These are phyloP conservation scores for Carassius auratus DNA, from an alignment of 2,113 vertebrate species.

Conservation along the genomic window DNA sequence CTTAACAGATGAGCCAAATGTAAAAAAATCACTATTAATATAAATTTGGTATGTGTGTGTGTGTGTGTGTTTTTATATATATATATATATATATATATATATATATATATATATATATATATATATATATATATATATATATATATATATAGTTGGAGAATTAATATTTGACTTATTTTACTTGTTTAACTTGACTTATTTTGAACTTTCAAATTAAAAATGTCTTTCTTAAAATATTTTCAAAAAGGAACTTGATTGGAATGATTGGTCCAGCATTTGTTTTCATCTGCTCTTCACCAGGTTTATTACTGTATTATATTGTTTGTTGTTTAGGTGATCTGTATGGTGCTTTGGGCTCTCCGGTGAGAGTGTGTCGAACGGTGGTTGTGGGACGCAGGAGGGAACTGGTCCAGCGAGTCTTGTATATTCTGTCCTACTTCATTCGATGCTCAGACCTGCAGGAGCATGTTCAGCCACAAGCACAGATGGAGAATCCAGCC, in stretches of 20 bases:
- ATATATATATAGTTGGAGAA: neutral
- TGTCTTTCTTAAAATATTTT: neutral
- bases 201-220: neutral
- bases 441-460: constrained; percentile 89
- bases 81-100: too few relatives aligned
- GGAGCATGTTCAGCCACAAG: constrained; percentile 74
- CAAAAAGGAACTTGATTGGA: neutral
- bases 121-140: too few relatives aligned
- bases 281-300: neutral
- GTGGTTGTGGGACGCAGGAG: constrained; percentile 84
- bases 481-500: constrained; percentile 61
- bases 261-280: neutral
- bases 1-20: too few relatives aligned
- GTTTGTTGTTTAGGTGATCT: constrained; percentile 77
- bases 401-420: constrained; percentile 84
- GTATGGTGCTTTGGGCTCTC: constrained; percentile 86
- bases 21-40: too few relatives aligned
- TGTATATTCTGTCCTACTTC: constrained; percentile 87
- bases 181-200: neutral
- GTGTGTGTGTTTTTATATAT: too few relatives aligned
- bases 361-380: constrained; percentile 82
- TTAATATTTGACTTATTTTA: neutral
- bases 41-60: too few relatives aligned
- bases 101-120: too few relatives aligned
- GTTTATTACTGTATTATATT: neutral